Base-by-base conservation (phyloP, 1,140 invertebrate genomes). In the Ericerus pela region DNA sequence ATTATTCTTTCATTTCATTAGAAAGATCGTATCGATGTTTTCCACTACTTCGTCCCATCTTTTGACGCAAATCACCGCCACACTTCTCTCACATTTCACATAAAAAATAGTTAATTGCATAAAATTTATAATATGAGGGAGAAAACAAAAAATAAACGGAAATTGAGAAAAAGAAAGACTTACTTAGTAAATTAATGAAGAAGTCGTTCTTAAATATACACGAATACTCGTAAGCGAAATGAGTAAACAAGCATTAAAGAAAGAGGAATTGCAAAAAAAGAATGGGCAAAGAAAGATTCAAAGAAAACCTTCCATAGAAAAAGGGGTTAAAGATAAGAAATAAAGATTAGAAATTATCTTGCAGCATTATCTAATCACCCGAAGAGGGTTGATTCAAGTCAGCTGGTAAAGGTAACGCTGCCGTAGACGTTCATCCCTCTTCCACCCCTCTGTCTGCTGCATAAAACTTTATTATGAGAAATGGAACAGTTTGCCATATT, bases 291-390 rank as follows among this genome's bases (percentile, higher is more conserved):
- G 37, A 41, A 41, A 41, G 37, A 16, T 6, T 16, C 14, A n/a
- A 38, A 38, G 36, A 38, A 38, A 38, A 38, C 36, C 4, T 38
- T 38, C 20, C 30, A n/a, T 33, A 33, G 6, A 41, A 18, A 47
- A 47, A 47, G 41, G 41, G 41, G 22, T 47, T 24, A 47, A n/a
- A 38, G 41, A 47, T 47, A 47, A 47, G 41, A 47, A 47, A 47
- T 24, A 24, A 3, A 47, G 41, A 47, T 47, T 47, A 47, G 41
- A 47, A 47, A 47, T 47, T 47, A 47, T 47, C 41, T 47, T 24
- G 41, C 3, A 8, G 10, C 8, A 24, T 47, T 47, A 47, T 47
- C 41, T 47, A 22, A 47, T 47, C 41, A 47, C 41, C n/a, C n/a
- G n/a, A n/a, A 47, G 26, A 24, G 41, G 20, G 16, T 5, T 47